Evolutionary conservation across 2,113 vertebrate genomes (phyloP), one percentile per base, ranked within the genome.

Genomic region (Peromyscus maniculatus): DNA sequence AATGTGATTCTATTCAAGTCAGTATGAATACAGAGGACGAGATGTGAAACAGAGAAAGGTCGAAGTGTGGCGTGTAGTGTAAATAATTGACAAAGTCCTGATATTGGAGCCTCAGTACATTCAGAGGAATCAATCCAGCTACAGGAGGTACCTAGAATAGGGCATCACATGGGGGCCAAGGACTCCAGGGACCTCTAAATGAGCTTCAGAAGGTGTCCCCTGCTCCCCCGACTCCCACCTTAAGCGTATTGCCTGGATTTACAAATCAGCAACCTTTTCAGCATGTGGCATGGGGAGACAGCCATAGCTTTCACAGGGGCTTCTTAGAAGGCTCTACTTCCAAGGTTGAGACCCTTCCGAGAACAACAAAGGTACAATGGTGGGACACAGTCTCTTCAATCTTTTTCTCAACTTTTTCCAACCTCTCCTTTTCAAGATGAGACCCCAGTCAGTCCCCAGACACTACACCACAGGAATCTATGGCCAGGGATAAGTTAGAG

Each of bases 21-120:
- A 82, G 57, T 90, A 87, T 95, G 87, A 95, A 77, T 69, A 66
- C 24, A 91, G 49, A 88, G 39, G 39, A 31, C 82, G 52, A 89
- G 87, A 69, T 17, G 19, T 17, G 84, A 71, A 84, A 33, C 28
- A 77, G 57, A n/a, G 89, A 91, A 95, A 83, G 69, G 22, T 24
- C 92, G n/a, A 96, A 33, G 49, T 84, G 66, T 69, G 77, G 69
- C 26, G 43, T 92, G 26, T 4, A 7, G 59, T 94, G 39, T 92
- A 87, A 90, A 72, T 87, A 93, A 82, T 26, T 82, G 82, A 87
- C 64, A 33, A 8, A 75, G 36, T 39, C 80, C 89, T 94, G 74
- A 43, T 67, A 74, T 0, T 57, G 46, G 64, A 62, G 59, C n/a
- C 36, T 62, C 17, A 55, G 74, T 43, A 21, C 62, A 84, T 39